These are phyloP conservation scores for Malthinus flaveolus DNA, from an alignment of 2,888 invertebrate genomes.

Conservation along the genomic window DNA sequence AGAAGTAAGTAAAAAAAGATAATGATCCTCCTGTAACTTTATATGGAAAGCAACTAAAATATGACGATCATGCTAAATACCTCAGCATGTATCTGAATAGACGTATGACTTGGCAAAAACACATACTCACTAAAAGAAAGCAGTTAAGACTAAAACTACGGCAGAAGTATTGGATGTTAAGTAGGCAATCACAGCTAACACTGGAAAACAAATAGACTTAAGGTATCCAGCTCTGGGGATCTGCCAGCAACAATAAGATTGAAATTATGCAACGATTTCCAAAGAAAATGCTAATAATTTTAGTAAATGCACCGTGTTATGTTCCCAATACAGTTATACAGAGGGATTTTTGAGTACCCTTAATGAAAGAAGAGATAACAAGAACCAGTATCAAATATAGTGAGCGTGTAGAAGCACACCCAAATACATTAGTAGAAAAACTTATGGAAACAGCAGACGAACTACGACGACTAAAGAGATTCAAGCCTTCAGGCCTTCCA, in stretches of 20 bases:
- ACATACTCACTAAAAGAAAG: background rate
- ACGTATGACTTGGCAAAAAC: conserved; percentile 4
- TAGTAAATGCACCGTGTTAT: background rate
- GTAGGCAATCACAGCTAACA: background rate
- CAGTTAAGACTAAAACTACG: no score
- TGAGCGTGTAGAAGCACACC: background rate
- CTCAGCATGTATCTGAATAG: background rate
- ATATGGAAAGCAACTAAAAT: background rate
- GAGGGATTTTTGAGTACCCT: background rate
- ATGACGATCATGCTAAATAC: conserved; percentile 1
- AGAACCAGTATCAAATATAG: background rate
- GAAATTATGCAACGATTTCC: background rate
- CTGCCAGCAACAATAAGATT: background rate
- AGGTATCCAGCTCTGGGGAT: background rate
- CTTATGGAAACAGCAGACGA: background rate
- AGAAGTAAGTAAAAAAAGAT: no score
- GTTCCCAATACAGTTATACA: background rate
- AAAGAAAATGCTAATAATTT: background rate
- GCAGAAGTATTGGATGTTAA: no score
- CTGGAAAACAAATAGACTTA: background rate
- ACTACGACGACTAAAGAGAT: background rate
- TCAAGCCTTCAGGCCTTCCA: background rate
- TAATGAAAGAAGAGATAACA: background rate
- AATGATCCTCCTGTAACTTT: background rate
- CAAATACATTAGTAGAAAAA: background rate